Conservation (phyloP, 2,113 vertebrate genomes). For the Sinocyclocheilus grahami region DNA sequence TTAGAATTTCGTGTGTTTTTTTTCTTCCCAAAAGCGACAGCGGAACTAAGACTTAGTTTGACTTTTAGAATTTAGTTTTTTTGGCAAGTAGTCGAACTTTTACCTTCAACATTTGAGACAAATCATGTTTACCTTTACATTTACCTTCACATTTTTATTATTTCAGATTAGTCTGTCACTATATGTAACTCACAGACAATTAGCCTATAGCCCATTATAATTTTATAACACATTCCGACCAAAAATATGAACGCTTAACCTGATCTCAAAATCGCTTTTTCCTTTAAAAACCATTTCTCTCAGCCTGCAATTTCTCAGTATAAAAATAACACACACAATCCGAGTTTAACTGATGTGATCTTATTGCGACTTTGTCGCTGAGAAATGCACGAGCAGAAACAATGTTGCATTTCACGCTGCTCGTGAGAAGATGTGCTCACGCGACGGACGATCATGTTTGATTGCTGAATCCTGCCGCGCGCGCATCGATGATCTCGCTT, state of each 20-base stretch:
- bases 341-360: not conserved
- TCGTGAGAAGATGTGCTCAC: not conserved
- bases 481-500: constrained; percentile 59
- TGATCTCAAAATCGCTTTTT: not conserved
- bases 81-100: too few species aligned
- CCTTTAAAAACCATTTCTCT: not conserved
- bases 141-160: not conserved
- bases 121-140: not conserved
- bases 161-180: not conserved
- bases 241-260: not conserved
- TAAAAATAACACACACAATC: not conserved
- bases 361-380: not conserved
- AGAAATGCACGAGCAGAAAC: not conserved
- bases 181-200: too few species aligned
- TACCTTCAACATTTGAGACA: not conserved
- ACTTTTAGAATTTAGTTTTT: not conserved
- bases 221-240: not conserved
- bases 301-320: not conserved
- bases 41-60: not conserved
- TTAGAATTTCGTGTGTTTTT: not conserved
- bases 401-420: constrained; percentile 17
- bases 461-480: constrained; percentile 35
- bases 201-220: too few species aligned
- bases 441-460: constrained; percentile 29
- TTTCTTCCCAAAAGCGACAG: not conserved